Evolutionary conservation across 2,888 invertebrate species (phyloP).

Genomic region (Gryllus longicercus): DNA sequence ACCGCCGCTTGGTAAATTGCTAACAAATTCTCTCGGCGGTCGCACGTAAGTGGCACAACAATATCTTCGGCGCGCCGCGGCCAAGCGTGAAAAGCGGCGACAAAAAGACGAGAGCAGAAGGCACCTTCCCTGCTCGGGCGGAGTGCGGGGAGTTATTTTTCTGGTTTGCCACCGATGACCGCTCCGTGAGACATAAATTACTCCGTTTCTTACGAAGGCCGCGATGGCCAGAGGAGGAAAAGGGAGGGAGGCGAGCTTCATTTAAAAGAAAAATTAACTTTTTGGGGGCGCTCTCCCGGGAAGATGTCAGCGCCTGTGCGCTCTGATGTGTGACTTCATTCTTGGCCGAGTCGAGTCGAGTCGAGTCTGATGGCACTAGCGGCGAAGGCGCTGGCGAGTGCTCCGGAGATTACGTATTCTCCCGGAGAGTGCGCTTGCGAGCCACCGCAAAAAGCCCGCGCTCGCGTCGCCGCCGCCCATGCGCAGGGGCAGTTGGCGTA

Average conservation of each 20-base stretch:
- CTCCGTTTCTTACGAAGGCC: background rate
- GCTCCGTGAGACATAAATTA: background rate
- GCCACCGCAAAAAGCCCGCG: too few species aligned
- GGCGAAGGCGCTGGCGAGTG: too few species aligned
- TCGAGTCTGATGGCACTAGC: too few species aligned
- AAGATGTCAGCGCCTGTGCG: background rate
- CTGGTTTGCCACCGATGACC: background rate
- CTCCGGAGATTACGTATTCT: too few species aligned
- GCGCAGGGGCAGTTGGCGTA: too few species aligned
- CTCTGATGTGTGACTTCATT: constrained; percentile 6
- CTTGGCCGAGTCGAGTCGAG: background rate
- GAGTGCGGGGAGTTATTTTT: background rate
- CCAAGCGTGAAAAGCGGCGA: too few species aligned
- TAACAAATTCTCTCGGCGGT: too few species aligned
- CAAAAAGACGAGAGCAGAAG: background rate
- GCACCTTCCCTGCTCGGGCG: background rate
- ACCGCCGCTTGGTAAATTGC: too few species aligned
- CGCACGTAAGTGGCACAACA: too few species aligned
- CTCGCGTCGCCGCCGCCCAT: too few species aligned
- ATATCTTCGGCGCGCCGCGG: too few species aligned
- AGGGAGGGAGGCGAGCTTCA: background rate
- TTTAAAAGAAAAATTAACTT: background rate
- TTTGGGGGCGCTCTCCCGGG: background rate
- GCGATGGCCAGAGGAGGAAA: background rate
- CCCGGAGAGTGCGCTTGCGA: too few species aligned